Conservation (phyloP, 2,113 vertebrate species). For the Rhinichthys klamathensis region DNA sequence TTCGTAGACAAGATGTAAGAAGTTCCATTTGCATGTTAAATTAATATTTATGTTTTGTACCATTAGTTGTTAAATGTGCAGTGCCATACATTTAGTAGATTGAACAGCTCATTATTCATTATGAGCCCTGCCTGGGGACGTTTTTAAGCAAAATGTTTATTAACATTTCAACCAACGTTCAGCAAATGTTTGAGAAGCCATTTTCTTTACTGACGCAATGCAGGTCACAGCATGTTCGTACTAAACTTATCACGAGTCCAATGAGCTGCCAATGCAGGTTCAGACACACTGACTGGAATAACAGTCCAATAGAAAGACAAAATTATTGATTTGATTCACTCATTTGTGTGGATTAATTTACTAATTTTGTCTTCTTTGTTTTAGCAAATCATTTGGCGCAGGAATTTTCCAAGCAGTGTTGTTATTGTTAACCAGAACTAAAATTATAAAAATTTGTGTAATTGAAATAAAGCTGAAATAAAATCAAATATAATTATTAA, state of each 20-base stretch:
- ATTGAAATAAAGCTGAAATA: background rate
- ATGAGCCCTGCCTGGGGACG: background rate
- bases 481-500: background rate
- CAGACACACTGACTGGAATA: background rate
- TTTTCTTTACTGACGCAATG: background rate
- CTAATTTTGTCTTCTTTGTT: background rate
- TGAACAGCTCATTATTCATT: background rate
- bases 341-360: background rate
- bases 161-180: background rate
- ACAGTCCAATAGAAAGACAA: background rate
- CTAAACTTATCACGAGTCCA: background rate
- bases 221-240: background rate
- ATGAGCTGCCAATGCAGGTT: background rate
- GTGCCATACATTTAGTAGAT: background rate
- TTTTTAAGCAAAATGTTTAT: background rate
- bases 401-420: background rate
- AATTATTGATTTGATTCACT: background rate
- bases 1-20: background rate
- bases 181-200: background rate
- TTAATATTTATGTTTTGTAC: background rate
- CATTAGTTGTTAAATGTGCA: slow-evolving; percentile 8
- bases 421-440: background rate
- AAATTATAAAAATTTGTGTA: background rate
- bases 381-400: background rate
- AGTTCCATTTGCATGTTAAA: slow-evolving; percentile 11